A percentile compares a stretch with the other conserved stretches of the same genome.
These are phyloP conservation scores for Serinus canaria DNA, from an alignment of 2,113 vertebrate species.

Conservation along the genomic window DNA sequence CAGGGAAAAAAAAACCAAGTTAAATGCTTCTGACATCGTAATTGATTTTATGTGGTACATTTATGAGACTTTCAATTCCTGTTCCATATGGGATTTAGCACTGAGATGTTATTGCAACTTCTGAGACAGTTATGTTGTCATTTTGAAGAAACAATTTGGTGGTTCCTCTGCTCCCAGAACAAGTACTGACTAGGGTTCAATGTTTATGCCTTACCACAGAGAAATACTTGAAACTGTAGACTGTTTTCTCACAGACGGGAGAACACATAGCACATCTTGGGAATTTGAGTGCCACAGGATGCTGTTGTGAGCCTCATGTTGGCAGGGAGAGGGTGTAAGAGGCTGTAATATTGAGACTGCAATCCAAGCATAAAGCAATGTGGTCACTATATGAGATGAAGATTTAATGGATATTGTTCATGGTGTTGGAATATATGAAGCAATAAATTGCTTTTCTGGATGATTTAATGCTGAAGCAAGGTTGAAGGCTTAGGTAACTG, in stretches of 20 bases:
- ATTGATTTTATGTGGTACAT: constrained; percentile 67
- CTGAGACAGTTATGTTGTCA: not conserved
- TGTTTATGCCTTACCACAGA: not conserved
- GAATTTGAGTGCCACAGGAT: not conserved
- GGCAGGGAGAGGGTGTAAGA: not conserved
- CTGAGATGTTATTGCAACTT: constrained; percentile 13
- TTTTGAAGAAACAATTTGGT: not conserved
- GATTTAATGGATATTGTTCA: constrained; percentile 55
- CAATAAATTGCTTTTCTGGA: constrained; percentile 57
- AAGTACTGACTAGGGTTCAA: not conserved
- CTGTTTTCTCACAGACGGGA: not conserved
- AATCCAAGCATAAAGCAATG: not conserved
- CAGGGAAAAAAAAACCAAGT: constrained; percentile 9
- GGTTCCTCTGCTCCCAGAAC: not conserved
- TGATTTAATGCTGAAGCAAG: constrained; percentile 44
- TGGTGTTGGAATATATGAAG: constrained; percentile 49
- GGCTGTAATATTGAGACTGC: not conserved
- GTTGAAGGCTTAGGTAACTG: constrained; percentile 24
- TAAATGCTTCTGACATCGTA: constrained; percentile 50
- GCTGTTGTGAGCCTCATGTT: rapidly evolving
- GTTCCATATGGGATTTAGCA: constrained; percentile 25
- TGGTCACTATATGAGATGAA: constrained; percentile 26
- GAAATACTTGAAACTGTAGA: not conserved
- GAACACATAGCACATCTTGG: not conserved
- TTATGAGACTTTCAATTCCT: constrained; percentile 44